Base-by-base conservation (phyloP, 2,888 invertebrate genomes). In the Chloromyia formosa region DNA sequence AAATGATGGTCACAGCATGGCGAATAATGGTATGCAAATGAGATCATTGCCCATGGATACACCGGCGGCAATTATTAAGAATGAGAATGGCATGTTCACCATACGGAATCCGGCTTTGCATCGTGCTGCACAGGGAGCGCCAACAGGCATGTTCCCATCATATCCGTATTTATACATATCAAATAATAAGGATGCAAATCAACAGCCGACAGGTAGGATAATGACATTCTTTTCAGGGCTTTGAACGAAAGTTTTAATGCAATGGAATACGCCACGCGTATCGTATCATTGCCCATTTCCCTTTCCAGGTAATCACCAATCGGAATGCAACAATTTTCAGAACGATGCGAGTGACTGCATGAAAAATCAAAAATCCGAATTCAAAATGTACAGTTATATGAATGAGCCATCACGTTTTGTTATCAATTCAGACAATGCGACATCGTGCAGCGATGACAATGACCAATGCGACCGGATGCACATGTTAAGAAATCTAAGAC, bases 61-160 rank as follows among this genome's bases (percentile, higher is more conserved):
- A 74, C 90, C 90, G 69, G 90, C 90, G 1, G 89, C 91, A 2
- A 91, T 91, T 77, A 90, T 91, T 79, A 91, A 90, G 79, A 90
- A 90, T 78, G 91, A 90, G 77, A 90, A 91, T 80, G 93, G 93
- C 10, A 94, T 94, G 93, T 94, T 93, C 76, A 94, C 94, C 0
- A 94, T 94, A 68, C 86, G 94, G 12, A 94, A 93, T 84, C 94
- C 94, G 0, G 85, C 85, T 10, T 74, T 86, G 68, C 86, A 86
- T 49, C 49, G 49, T 1, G 49, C 49, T 7, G 49, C 49, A n/a
- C 49, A n/a, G 10, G 12, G 14, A 49, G 14, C 49, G 3, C 49
- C 12, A 10, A n/a, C 49, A n/a, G 49, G 49, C 16, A n/a, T n/a
- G 16, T 3, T 7, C 3, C 16, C 49, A n/a, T n/a, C 49, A 49